phyloP scores from a whole-genome alignment of 2,888 invertebrate species.

The Hoplodrina blanda region DNA sequence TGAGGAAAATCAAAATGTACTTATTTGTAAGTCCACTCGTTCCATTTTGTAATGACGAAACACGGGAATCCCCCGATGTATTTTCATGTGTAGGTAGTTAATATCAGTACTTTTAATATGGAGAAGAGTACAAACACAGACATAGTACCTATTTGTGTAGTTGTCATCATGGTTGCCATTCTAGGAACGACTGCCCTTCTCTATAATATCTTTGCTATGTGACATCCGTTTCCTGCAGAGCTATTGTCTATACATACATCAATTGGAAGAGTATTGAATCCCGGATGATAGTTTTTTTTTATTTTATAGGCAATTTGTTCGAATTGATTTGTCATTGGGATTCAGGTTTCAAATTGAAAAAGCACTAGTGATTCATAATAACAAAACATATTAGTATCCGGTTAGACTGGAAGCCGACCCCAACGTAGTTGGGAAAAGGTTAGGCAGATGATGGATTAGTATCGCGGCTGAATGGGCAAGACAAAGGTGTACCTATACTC shows the following conservation, averaged over 20 bases:
- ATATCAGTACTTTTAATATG: not conserved
- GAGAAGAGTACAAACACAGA: not conserved
- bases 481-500: too few relatives aligned
- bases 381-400: too few relatives aligned
- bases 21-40: not conserved
- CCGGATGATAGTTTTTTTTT: not conserved
- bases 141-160: slow-evolving; percentile 1
- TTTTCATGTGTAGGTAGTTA: not conserved
- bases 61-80: not conserved
- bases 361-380: too few relatives aligned
- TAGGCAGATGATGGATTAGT: too few relatives aligned
- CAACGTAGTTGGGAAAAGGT: too few relatives aligned
- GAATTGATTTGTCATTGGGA: not conserved
- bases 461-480: too few relatives aligned
- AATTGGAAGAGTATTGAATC: not conserved
- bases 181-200: slow-evolving; percentile 19
- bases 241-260: slow-evolving; percentile 12
- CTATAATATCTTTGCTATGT: slow-evolving; percentile 10
- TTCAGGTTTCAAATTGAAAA: not conserved
- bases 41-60: not conserved
- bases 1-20: not conserved
- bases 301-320: not conserved
- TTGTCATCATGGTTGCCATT: not conserved
- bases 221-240: slow-evolving; percentile 32
- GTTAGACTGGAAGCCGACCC: too few relatives aligned